Percentiles rank a stretch among this genome's conserved stretches.
phyloP scores from a whole-genome alignment of 1,140 invertebrate genomes.

The Bombus superbus region DNA sequence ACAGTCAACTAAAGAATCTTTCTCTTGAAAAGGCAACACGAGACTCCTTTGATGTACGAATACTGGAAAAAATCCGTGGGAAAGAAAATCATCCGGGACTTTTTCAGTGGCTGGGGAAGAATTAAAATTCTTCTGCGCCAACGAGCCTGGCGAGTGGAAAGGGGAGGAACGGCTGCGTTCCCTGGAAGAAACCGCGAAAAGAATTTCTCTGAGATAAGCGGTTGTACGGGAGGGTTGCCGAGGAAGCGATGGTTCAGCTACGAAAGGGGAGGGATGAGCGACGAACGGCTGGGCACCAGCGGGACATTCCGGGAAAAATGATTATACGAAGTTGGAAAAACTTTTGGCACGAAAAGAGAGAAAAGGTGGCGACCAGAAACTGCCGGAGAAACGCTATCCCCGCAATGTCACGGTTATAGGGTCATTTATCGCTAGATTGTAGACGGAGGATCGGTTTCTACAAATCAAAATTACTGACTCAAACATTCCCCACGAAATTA shows the following conservation, averaged over 20 bases:
- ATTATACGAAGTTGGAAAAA: constrained; percentile 78
- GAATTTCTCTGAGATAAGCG: constrained; percentile 72
- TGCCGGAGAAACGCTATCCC: constrained; percentile 47
- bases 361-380: constrained; percentile 38
- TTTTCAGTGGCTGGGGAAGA: constrained; percentile 52
- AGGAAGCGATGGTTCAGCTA: constrained; percentile 40
- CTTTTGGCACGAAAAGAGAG: constrained; percentile 58
- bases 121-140: constrained; percentile 71
- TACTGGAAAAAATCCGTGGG: constrained; percentile 42
- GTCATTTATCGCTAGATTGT: constrained; percentile 60
- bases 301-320: constrained; percentile 76
- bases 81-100: constrained; percentile 56
- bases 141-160: constrained; percentile 39
- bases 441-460: constrained; percentile 20
- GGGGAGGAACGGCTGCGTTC: constrained; percentile 49
- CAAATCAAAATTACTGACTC: constrained; percentile 40
- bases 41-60: constrained; percentile 57
- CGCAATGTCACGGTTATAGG: constrained; percentile 56
- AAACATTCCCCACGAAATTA: background rate
- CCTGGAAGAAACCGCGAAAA: constrained; percentile 68
- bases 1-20: constrained; percentile 32
- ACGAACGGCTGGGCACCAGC: constrained; percentile 44
- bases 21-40: constrained; percentile 34
- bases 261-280: background rate
- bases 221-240: constrained; percentile 35